Conservation (phyloP, 2,113 vertebrate genomes). For the Neogobius melanostomus region DNA sequence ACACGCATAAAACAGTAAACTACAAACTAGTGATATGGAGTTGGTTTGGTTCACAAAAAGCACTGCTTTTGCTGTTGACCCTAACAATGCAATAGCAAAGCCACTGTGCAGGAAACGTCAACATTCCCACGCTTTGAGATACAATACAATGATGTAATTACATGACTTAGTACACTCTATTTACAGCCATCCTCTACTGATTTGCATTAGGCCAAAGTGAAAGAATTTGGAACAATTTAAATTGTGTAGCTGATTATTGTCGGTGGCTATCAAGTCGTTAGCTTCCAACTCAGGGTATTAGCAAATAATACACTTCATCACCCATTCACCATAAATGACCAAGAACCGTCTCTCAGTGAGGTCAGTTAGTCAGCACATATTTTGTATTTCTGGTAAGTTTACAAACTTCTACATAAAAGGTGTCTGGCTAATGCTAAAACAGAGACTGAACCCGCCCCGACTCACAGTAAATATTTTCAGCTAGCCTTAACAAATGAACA, state of each 20-base stretch:
- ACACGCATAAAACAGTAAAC: not conserved
- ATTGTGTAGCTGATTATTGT: not conserved
- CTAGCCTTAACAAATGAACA: slow-evolving; percentile 57
- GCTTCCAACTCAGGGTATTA: not conserved
- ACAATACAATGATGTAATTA: no score
- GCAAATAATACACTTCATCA: not conserved
- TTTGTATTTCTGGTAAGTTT: not conserved
- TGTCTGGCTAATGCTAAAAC: slow-evolving; percentile 26
- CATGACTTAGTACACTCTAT: no score
- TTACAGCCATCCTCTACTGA: no score
- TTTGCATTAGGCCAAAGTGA: no score
- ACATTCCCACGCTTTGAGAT: not conserved
- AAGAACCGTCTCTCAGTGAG: not conserved
- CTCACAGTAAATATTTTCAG: slow-evolving; percentile 52
- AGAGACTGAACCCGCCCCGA: slow-evolving; percentile 16
- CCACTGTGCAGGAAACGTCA: not conserved
- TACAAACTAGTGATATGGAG: not conserved
- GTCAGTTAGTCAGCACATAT: no score
- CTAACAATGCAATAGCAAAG: not conserved
- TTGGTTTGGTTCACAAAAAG: not conserved
- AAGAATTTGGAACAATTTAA: no score
- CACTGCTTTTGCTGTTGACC: not conserved
- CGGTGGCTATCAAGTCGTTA: not conserved
- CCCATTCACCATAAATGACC: not conserved
- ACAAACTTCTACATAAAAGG: not conserved